phyloP scores from a whole-genome alignment of 2,888 invertebrate species.

The Metopia argyrocephala region DNA sequence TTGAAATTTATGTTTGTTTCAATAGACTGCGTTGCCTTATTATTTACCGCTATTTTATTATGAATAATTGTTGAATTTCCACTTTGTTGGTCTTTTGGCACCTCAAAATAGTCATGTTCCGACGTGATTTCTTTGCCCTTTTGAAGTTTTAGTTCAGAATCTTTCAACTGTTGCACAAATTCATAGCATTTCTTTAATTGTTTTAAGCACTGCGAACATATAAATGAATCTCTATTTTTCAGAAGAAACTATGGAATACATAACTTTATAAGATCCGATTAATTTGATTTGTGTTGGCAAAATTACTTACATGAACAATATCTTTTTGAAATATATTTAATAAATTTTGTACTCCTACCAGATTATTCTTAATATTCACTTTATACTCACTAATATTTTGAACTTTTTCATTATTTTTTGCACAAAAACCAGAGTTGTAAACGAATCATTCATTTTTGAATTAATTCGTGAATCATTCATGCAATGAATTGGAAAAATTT shows the following conservation, averaged over 20 bases:
- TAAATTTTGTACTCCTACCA: slow-evolving; percentile 18
- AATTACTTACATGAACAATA: slow-evolving; percentile 41
- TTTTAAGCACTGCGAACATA: slow-evolving; percentile 49
- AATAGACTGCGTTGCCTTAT: background rate
- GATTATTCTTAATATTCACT: slow-evolving; percentile 2
- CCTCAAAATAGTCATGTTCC: slow-evolving; percentile 34
- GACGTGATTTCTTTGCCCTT: slow-evolving; percentile 27
- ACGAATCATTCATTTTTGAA: too few relatives aligned
- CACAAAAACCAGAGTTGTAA: slow-evolving; percentile 60
- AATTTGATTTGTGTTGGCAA: background rate
- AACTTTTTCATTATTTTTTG: slow-evolving; percentile 30
- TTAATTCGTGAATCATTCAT: too few relatives aligned
- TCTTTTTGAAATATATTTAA: slow-evolving; percentile 49
- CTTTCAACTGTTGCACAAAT: slow-evolving; percentile 54
- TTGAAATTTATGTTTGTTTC: background rate
- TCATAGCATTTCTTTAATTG: slow-evolving; percentile 43
- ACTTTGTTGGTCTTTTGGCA: background rate
- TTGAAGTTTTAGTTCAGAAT: slow-evolving; percentile 4
- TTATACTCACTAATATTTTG: slow-evolving; percentile 29
- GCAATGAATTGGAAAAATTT: too few relatives aligned
- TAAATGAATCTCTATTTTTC: slow-evolving; percentile 8
- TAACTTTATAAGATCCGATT: too few relatives aligned
- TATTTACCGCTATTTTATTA: background rate
- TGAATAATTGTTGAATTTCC: background rate
- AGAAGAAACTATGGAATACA: slow-evolving; percentile 15